These are phyloP conservation scores for Galagoides demidoff DNA, from an alignment of 2,797 vertebrate species.

Conservation along the genomic window DNA sequence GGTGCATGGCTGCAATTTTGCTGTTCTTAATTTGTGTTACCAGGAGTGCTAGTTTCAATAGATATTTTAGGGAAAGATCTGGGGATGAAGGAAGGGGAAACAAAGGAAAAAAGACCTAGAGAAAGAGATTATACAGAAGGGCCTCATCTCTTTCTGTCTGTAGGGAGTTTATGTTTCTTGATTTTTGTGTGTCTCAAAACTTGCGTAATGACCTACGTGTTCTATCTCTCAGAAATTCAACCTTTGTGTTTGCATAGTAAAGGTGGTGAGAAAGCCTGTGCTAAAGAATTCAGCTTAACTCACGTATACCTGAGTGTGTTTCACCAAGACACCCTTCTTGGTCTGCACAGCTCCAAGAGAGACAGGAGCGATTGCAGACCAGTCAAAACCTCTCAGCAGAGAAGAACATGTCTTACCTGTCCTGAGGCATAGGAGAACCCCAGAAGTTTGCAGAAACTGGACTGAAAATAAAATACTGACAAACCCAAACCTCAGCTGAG, in stretches of 20 bases:
- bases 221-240: background rate
- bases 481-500: background rate
- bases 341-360: background rate
- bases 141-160: too few species aligned
- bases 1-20: background rate
- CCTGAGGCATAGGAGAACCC: background rate
- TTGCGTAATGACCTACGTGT: too few species aligned
- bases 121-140: background rate
- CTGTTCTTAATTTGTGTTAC: background rate
- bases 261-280: background rate
- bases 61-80: background rate
- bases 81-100: too few species aligned
- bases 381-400: background rate
- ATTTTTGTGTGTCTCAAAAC: too few species aligned
- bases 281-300: background rate
- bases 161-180: too few species aligned
- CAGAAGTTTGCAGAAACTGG: background rate
- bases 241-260: background rate
- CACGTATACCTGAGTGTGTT: too few species aligned
- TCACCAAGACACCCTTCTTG: background rate
- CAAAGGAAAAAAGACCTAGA: background rate
- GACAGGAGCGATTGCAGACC: background rate
- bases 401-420: rapidly evolving
- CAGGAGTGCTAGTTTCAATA: background rate
- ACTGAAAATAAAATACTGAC: background rate